Evolutionary conservation across 2,113 vertebrate genomes (phyloP).

Genomic region (Burhinus oedicnemus): DNA sequence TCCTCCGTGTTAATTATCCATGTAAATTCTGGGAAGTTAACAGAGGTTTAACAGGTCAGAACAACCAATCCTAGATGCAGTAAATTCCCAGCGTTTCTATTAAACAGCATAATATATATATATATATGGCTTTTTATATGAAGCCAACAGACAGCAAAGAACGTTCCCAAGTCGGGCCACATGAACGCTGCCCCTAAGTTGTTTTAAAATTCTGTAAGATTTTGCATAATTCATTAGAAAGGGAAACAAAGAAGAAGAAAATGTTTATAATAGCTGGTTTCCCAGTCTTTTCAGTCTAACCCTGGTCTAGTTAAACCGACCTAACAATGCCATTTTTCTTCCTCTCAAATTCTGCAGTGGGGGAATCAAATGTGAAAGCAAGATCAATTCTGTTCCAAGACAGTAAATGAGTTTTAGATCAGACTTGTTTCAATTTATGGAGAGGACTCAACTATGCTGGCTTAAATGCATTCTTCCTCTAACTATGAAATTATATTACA

Average conservation of each 20-base stretch:
- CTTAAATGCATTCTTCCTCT: constrained; percentile 15
- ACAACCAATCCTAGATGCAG: neutral
- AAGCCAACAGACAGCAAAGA: neutral
- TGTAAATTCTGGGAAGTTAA: neutral
- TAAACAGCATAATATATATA: too few species aligned
- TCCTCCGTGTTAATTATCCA: neutral
- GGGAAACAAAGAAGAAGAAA: neutral
- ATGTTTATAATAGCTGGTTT: neutral
- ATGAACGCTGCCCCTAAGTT: neutral
- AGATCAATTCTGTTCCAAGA: constrained; percentile 77
- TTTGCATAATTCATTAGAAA: neutral
- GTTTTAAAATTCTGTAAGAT: neutral
- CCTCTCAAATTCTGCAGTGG: constrained; percentile 53
- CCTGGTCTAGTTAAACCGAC: constrained; percentile 33
- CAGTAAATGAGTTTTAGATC: constrained; percentile 73
- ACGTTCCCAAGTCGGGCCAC: neutral
- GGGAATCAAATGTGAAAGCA: constrained; percentile 78
- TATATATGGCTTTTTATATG: neutral
- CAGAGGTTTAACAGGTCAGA: neutral
- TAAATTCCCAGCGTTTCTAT: neutral
- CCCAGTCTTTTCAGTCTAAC: neutral
- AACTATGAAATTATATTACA: constrained; percentile 37
- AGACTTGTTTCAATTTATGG: constrained; percentile 66
- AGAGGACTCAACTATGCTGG: constrained; percentile 36
- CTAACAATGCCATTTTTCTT: constrained; percentile 68